Evolutionary conservation across 2,113 vertebrate genomes (phyloP).

Genomic region (Pangasianodon hypophthalmus): DNA sequence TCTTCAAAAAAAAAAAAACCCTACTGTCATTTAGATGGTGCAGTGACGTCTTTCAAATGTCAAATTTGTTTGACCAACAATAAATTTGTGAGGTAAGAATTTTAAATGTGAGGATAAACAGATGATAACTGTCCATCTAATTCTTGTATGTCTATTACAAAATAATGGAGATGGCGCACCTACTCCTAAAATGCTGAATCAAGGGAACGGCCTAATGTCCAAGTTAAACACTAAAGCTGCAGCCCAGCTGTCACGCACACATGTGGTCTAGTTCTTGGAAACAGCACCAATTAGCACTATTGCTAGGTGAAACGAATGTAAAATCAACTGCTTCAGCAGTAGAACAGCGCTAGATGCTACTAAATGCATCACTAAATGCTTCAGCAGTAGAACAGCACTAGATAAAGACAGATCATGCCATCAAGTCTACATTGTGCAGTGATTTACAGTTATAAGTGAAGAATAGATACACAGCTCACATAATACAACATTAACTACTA

Average conservation of each 20-base stretch:
- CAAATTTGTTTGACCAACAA: not conserved
- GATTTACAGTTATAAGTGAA: not conserved
- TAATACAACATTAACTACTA: not conserved
- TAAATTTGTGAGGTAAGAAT: too few relatives aligned
- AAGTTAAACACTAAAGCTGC: not conserved
- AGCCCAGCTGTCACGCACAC: conserved; percentile 8
- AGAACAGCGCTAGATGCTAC: too few relatives aligned
- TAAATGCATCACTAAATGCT: not conserved
- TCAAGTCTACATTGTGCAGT: not conserved
- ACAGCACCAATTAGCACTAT: not conserved
- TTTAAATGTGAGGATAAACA: not conserved
- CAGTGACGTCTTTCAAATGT: not conserved
- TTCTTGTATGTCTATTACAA: not conserved
- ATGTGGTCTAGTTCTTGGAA: not conserved
- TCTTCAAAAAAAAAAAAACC: not conserved
- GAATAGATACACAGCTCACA: not conserved
- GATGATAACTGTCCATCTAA: not conserved
- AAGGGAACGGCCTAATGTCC: not conserved
- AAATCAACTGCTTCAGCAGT: not conserved
- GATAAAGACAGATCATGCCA: not conserved
- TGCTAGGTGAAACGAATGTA: not conserved
- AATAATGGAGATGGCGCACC: not conserved
- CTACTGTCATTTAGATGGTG: not conserved
- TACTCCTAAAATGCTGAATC: conserved; percentile 6
- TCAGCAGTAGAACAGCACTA: too few relatives aligned